Evolutionary conservation across 2,797 vertebrate genomes (phyloP).

Genomic region (Acanthiza pusilla): DNA sequence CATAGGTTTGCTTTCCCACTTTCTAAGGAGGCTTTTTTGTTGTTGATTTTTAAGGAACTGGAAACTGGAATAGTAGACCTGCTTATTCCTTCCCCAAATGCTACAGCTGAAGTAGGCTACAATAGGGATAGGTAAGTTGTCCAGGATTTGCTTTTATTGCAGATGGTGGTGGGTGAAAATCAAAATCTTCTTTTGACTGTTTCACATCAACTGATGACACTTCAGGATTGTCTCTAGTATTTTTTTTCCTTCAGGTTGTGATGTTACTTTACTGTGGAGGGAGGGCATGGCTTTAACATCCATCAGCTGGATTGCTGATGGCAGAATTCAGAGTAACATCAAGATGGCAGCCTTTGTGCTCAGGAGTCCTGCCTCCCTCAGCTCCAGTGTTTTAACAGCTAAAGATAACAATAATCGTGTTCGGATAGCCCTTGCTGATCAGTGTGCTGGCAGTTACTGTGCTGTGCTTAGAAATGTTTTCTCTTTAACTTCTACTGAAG

Average conservation of each 20-base stretch:
- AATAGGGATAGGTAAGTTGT: conserved; percentile 80
- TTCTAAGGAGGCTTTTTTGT: neutral
- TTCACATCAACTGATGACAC: neutral
- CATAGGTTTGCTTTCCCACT: neutral
- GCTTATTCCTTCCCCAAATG: conserved; percentile 84
- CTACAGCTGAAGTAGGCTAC: conserved; percentile 84
- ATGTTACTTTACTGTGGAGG: neutral
- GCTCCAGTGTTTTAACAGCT: neutral
- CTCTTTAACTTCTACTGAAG: neutral
- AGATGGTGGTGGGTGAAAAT: neutral
- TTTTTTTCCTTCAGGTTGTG: neutral
- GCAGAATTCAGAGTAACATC: neutral
- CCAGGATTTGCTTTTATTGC: neutral
- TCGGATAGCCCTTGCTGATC: neutral
- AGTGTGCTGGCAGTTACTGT: neutral
- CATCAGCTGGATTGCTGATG: neutral
- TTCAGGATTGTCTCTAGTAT: neutral
- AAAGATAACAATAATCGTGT: neutral
- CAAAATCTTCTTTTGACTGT: neutral
- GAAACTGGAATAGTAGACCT: conserved; percentile 83
- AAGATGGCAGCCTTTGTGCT: neutral
- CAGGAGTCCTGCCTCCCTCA: neutral
- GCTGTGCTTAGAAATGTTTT: neutral
- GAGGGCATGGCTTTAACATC: neutral
- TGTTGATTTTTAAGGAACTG: conserved; percentile 74